Percentiles rank a stretch among this genome's conserved stretches.
These are phyloP conservation scores for Parnassius mnemosyne DNA, from an alignment of 2,888 invertebrate genomes.

Conservation along the genomic window DNA sequence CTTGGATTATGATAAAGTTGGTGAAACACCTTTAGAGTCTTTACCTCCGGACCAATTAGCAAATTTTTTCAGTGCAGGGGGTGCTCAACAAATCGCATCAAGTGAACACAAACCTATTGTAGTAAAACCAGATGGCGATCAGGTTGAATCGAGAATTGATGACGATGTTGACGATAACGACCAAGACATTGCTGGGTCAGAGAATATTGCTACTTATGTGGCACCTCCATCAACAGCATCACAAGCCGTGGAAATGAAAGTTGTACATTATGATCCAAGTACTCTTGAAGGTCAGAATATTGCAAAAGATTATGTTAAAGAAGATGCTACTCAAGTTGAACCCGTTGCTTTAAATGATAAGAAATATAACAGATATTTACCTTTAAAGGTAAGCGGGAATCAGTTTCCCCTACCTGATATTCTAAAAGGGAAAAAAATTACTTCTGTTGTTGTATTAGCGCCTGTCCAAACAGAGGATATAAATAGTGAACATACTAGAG, in stretches of 20 bases:
- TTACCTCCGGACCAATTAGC: constrained; percentile 92
- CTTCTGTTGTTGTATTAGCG: constrained; percentile 91
- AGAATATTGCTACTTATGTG: constrained; percentile 67
- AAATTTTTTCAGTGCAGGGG: constrained; percentile 92
- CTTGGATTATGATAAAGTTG: constrained; percentile 92
- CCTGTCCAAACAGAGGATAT: constrained; percentile 87
- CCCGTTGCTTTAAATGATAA: constrained; percentile 87
- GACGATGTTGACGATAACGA: constrained; percentile 73
- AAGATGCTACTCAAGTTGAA: constrained; percentile 86
- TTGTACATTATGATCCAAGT: constrained; percentile 89
- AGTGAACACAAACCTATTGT: constrained; percentile 86
- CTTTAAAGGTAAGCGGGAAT: constrained; percentile 90
- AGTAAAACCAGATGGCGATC: constrained; percentile 83
- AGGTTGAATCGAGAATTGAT: constrained; percentile 72
- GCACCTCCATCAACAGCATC: constrained; percentile 52
- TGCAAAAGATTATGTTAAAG: constrained; percentile 85
- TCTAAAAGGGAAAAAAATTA: constrained; percentile 87
- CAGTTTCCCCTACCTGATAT: constrained; percentile 92
- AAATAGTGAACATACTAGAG: constrained; percentile 67
- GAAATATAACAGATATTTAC: constrained; percentile 91
- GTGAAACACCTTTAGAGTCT: constrained; percentile 90
- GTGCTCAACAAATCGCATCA: constrained; percentile 85
- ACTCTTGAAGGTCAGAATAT: constrained; percentile 86
- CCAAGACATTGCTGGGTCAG: constrained; percentile 80
- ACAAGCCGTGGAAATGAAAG: constrained; percentile 90